Conservation (phyloP, 2,797 vertebrate species). For the Nannoperca obscura region DNA sequence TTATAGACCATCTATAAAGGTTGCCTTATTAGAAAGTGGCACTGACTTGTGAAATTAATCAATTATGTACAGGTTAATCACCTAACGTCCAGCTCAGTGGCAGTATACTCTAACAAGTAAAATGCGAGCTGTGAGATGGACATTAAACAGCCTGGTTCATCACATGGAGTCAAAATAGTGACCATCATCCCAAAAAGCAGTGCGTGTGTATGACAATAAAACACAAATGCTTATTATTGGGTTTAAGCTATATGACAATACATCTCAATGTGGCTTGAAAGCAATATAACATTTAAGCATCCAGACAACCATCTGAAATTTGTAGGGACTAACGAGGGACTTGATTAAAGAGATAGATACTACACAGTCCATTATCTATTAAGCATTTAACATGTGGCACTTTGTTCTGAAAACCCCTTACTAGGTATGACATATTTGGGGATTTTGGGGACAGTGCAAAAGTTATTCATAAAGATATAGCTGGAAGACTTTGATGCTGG, state of each 20-base stretch:
- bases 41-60: neutral
- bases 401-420: conserved; percentile 1
- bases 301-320: conserved; percentile 3
- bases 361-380: conserved; percentile 3
- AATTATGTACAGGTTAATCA: conserved; percentile 53
- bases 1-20: neutral
- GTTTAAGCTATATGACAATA: conserved; percentile 26
- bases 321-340: neutral
- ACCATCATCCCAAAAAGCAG: conserved; percentile 76
- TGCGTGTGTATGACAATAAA: conserved; percentile 84
- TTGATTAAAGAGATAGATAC: conserved; percentile 9
- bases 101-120: neutral
- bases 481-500: conserved; percentile 76
- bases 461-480: conserved; percentile 59
- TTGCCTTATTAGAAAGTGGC: conserved; percentile 13
- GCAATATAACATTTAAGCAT: conserved; percentile 14
- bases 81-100: conserved; percentile 29
- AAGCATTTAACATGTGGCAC: conserved; percentile 17
- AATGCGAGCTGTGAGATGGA: conserved; percentile 14
- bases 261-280: conserved; percentile 24
- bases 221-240: conserved; percentile 23
- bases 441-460: neutral
- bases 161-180: conserved; percentile 61
- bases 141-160: conserved; percentile 65
- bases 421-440: neutral